Evolutionary conservation across 1,140 invertebrate genomes (phyloP).

Genomic region (Amphibalanus amphitrite): DNA sequence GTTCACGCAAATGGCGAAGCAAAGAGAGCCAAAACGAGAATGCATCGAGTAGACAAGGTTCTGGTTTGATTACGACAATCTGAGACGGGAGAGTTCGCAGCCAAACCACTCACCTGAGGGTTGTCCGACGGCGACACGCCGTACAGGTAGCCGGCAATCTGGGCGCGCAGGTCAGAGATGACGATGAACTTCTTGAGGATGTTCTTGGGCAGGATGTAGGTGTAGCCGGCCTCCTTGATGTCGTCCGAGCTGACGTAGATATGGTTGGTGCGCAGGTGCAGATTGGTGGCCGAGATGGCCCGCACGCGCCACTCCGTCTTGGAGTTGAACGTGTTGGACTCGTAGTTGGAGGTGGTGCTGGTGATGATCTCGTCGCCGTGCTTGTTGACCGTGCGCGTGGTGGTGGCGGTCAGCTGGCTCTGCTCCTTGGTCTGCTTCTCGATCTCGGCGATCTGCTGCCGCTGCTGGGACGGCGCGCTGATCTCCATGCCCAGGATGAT

Average conservation of each 20-base stretch:
- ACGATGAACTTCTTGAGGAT: slow-evolving; percentile 98
- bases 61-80: too few relatives aligned
- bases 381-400: slow-evolving; percentile 95
- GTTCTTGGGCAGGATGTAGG: slow-evolving; percentile 97
- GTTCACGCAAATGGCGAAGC: too few relatives aligned
- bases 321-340: slow-evolving; percentile 92
- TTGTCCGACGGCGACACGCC: slow-evolving; percentile 94
- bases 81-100: too few relatives aligned
- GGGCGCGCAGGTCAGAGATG: slow-evolving; percentile 87
- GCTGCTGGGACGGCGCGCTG: slow-evolving; percentile 90
- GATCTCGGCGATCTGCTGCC: slow-evolving; percentile 98
- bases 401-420: slow-evolving; percentile 92
- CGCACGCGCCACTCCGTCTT: slow-evolving; percentile 98
- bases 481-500: slow-evolving; percentile 99
- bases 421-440: slow-evolving; percentile 99
- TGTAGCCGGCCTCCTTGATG: slow-evolving; percentile 98
- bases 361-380: slow-evolving; percentile 99
- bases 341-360: slow-evolving; percentile 95
- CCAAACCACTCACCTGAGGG: slow-evolving; percentile 55
- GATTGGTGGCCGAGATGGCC: slow-evolving; percentile 95
- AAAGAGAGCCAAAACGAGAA: too few relatives aligned
- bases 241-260: slow-evolving; percentile 99
- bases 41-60: too few relatives aligned
- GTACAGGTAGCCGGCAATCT: slow-evolving; percentile 91
- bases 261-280: slow-evolving; percentile 95